These are phyloP conservation scores for Caenorhabditis panamensis DNA, from an alignment of 2,888 invertebrate species.

Conservation along the genomic window DNA sequence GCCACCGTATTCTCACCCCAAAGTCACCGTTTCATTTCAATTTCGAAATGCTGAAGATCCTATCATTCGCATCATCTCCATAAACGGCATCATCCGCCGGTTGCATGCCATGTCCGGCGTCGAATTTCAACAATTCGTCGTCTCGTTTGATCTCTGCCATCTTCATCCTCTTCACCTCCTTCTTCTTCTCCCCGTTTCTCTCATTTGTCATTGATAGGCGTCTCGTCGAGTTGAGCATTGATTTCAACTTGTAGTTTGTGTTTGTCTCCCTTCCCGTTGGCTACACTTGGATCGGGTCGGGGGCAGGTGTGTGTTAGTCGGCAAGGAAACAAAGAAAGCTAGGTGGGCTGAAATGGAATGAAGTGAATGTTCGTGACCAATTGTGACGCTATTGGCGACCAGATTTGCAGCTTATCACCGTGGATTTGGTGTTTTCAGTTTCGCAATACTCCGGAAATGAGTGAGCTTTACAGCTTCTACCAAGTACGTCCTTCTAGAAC, in stretches of 20 bases:
- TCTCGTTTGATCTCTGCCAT: conserved; percentile 1
- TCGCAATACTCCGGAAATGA: conserved; percentile 3
- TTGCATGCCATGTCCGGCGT: no score
- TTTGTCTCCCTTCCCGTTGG: background rate
- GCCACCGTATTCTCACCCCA: conserved; percentile 26
- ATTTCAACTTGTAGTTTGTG: conserved; percentile 3
- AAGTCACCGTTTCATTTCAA: conserved; percentile 1
- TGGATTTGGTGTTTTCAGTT: background rate
- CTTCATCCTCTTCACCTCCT: no score
- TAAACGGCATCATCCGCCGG: background rate
- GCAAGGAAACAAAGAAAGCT: background rate
- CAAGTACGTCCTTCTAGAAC: background rate
- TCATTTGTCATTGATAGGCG: background rate
- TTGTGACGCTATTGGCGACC: background rate
- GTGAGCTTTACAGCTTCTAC: background rate
- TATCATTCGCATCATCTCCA: conserved; percentile 11
- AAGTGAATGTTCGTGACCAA: background rate
- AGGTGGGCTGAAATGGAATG: background rate
- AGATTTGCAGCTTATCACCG: background rate
- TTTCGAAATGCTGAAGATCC: conserved; percentile 7
- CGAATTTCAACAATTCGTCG: background rate
- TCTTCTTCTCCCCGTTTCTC: no score
- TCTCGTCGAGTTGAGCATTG: background rate
- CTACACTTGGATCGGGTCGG: background rate
- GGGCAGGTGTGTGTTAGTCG: background rate